Evolutionary conservation across 2,113 vertebrate species (phyloP).

Genomic region (Limanda limanda): DNA sequence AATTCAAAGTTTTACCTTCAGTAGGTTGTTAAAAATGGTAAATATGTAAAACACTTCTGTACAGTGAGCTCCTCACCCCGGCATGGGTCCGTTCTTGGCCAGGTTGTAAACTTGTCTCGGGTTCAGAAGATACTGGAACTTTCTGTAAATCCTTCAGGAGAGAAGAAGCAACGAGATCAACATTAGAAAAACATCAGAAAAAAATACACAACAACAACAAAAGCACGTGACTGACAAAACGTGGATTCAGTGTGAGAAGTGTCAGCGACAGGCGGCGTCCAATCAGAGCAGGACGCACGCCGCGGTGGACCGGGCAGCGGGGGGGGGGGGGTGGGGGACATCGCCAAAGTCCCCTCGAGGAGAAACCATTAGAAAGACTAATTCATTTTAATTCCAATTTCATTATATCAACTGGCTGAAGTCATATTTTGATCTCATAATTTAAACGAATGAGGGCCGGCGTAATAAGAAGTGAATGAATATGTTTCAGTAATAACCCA

Average conservation of each 20-base stretch:
- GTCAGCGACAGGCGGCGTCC: background rate
- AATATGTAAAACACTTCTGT: background rate
- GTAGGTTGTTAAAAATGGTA: background rate
- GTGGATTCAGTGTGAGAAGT: background rate
- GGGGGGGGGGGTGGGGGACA: constrained; percentile 66
- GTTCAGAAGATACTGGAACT: constrained; percentile 95
- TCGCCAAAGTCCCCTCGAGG: constrained; percentile 68
- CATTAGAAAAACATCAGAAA: background rate
- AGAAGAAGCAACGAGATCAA: constrained; percentile 35
- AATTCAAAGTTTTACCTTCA: background rate
- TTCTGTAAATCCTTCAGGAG: constrained; percentile 90
- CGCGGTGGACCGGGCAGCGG: constrained; percentile 53
- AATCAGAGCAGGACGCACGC: constrained; percentile 35
- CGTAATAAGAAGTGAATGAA: constrained; percentile 81
- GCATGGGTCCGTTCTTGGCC: constrained; percentile 92
- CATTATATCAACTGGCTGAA: constrained; percentile 84
- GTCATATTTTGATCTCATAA: constrained; percentile 85
- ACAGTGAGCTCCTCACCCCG: constrained; percentile 78
- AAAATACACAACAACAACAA: background rate
- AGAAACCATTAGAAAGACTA: constrained; percentile 85
- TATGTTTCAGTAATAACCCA: constrained; percentile 86
- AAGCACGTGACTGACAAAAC: background rate
- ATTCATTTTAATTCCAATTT: constrained; percentile 86
- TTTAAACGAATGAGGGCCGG: constrained; percentile 79
- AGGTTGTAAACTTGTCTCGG: constrained; percentile 96